These are phyloP conservation scores for Uria aalge DNA, from an alignment of 2,113 vertebrate species.

Conservation along the genomic window DNA sequence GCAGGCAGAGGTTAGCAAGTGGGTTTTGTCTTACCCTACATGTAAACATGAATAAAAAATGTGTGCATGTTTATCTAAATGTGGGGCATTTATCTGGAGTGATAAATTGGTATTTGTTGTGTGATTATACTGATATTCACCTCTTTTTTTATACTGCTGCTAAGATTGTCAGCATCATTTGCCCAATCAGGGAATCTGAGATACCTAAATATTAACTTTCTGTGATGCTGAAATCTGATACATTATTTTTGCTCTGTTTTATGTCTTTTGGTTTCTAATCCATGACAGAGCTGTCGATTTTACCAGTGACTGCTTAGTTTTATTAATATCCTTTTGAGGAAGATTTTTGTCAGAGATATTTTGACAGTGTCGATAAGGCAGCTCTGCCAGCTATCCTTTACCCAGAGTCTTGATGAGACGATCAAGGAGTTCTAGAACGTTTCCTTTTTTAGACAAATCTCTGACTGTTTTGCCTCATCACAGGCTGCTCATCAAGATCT, in stretches of 20 bases:
- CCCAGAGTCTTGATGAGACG: not conserved
- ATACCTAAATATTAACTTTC: not conserved
- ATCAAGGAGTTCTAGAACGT: slow-evolving; percentile 12
- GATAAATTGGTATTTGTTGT: not conserved
- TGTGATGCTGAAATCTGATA: not conserved
- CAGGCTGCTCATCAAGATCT: not conserved
- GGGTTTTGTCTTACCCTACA: not conserved
- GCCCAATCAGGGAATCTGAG: not conserved
- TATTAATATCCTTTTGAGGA: not conserved
- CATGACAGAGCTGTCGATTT: not conserved
- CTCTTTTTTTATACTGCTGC: not conserved
- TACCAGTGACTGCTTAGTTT: not conserved
- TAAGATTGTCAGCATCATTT: not conserved
- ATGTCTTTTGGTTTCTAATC: not conserved
- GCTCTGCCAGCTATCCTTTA: not conserved
- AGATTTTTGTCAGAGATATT: not conserved
- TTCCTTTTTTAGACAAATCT: slow-evolving; percentile 31
- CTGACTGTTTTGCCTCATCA: not conserved
- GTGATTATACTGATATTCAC: not conserved
- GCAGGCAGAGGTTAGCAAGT: not conserved
- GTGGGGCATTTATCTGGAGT: not conserved
- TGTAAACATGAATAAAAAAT: slow-evolving; percentile 21
- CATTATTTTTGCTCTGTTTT: not conserved
- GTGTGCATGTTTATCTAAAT: not conserved
- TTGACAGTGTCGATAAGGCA: not conserved